Conservation (phyloP, 1,140 invertebrate genomes). For the Bursaphelenchus mucronatus region DNA sequence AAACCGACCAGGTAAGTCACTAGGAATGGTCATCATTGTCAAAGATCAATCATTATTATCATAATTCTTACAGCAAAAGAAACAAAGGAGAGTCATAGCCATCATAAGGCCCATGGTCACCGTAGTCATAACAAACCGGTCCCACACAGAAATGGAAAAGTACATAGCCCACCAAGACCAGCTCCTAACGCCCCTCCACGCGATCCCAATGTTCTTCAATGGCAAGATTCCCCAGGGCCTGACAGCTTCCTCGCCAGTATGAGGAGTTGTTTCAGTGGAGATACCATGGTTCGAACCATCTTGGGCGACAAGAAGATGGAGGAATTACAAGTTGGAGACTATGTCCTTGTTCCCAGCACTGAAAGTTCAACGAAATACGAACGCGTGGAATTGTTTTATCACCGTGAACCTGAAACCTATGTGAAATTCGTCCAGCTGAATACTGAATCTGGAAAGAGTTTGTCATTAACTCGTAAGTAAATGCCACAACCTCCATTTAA, state of each 20-base stretch:
- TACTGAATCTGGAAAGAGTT: constrained; percentile 39
- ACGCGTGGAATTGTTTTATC: constrained; percentile 50
- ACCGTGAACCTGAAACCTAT: constrained; percentile 40
- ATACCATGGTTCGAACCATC: constrained; percentile 38
- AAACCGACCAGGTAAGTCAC: too few species aligned
- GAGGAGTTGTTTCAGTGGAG: constrained; percentile 42
- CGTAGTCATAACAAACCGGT: too few species aligned
- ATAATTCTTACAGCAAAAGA: too few species aligned
- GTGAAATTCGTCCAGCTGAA: constrained; percentile 34
- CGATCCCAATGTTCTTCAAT: constrained; percentile 10
- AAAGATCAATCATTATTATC: too few species aligned
- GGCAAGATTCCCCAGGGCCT: background rate
- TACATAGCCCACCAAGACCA: background rate
- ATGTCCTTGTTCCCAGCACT: constrained; percentile 45
- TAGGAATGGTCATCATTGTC: too few species aligned
- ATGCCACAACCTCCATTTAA: constrained; percentile 13
- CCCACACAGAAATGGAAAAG: background rate
- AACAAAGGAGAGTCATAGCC: too few species aligned
- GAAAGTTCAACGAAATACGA: constrained; percentile 37
- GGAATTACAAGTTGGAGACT: constrained; percentile 34
- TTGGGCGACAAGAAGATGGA: constrained; percentile 40
- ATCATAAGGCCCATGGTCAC: too few species aligned
- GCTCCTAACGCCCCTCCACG: constrained; percentile 5
- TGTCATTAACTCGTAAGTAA: constrained; percentile 45
- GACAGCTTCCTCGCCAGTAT: too few species aligned